Base-by-base conservation (phyloP, 2,888 invertebrate species). In the Andrena praecox region DNA sequence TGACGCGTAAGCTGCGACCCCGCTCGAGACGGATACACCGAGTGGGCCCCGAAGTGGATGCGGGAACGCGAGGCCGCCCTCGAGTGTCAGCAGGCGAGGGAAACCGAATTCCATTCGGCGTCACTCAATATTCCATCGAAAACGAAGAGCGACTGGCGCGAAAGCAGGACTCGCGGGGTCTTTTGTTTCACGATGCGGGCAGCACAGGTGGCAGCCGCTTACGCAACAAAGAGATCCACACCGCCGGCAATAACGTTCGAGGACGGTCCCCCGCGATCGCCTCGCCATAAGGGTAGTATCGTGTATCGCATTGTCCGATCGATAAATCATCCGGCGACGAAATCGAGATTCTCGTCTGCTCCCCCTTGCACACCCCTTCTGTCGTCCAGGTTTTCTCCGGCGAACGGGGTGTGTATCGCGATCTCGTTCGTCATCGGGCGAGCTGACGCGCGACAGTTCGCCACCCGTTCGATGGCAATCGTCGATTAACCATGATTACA, bases 281-380 rank as follows among this genome's bases (percentile, higher is more conserved):
- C 52, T 42, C 66, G 59, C 79, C 82, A 91, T 92, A 89, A 91
- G 92, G 92, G 92, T 91, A 90, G 91, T 90, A 89, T 92, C 92
- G 90, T 86, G 84, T 91, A 85, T 91, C 92, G 76, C 78, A 89
- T 91, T 90, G 90, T 89, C 63, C 81, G 82, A 87, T 91, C 89
- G 85, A 89, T 88, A 86, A 90, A 87, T 90, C 81, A 82, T 86
- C 84, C 69, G 62, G 56, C 52, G 31, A 69, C 63, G 56, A 79
- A 77, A 81, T 63, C 81, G 59, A 64, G 79, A 68, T 63, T 68
- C 62, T 78, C 59, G 27, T 20, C 29, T 12, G 42, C 1, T 3
- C 10, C 6, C 10, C 6, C 24, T 0, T 0, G 5, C 10, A 3
- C n/a, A 7, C 16, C 42, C 42, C 42, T 42, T 42, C 42, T 42